Percentiles rank a stretch among this genome's conserved stretches.
Conservation (phyloP, 2,888 invertebrate species). For the Eurytoma californica region DNA sequence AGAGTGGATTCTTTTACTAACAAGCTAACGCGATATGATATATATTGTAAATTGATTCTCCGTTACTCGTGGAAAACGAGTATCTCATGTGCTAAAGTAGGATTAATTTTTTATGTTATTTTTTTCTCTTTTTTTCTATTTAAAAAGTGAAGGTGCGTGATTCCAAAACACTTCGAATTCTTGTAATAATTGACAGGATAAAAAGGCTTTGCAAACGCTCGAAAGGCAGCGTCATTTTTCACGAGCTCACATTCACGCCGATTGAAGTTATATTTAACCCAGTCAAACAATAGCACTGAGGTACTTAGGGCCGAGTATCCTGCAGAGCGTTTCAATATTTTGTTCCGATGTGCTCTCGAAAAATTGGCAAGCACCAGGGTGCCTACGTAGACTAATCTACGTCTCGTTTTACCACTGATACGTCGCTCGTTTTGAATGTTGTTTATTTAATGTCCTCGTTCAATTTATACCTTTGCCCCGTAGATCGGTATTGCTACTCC, state of each 20-base stretch:
- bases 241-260: no score
- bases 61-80: not conserved
- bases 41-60: slow-evolving; percentile 6
- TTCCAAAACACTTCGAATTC: not conserved
- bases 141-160: not conserved
- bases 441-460: not conserved
- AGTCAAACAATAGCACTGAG: not conserved
- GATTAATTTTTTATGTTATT: not conserved
- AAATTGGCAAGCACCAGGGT: not conserved
- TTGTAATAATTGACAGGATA: not conserved
- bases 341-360: not conserved
- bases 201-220: not conserved
- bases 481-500: not conserved
- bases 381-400: not conserved
- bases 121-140: not conserved
- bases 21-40: not conserved
- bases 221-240: no score
- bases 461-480: not conserved
- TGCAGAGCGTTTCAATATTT: slow-evolving; percentile 2
- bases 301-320: not conserved
- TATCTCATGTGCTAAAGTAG: not conserved
- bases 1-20: not conserved
- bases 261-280: not conserved
- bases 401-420: not conserved
- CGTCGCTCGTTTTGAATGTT: not conserved